Base-by-base conservation (phyloP, 2,888 invertebrate species). In the Sarcophaga caerulescens region DNA sequence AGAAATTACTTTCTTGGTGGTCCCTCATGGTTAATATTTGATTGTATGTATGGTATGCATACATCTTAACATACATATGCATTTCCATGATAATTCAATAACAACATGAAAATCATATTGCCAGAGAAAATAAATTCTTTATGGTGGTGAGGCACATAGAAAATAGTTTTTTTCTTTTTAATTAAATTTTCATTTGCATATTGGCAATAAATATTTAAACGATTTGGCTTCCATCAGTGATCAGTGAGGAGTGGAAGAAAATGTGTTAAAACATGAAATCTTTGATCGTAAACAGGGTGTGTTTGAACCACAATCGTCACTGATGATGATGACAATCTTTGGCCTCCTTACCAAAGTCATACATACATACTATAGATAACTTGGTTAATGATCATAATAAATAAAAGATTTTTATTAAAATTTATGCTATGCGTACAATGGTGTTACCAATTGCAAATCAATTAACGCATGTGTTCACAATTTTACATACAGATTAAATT, bases 101-200 rank as follows among this genome's bases (percentile, higher is more conserved):
- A 23, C 63, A 12, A 65, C 45, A 59, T 11, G 17, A 59, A 81
- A 45, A 70, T 81, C 44, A 47, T 68, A 73, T 66, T 25, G 47
- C 11, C 21, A 14, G 17, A 52, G 21, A 80, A 71, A 81, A 81
- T 81, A 85, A 85, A 85, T 81, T 78, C 68, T 81, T 52, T 52
- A 14, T 69, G 12, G 10, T 12, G 76, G 23, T 62, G 74, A 52
- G 44, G n/a, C 69, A 25, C 12, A 69, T 19, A 5, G 17, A 12
- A 73, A 76, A 81, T 23, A 69, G 63, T 74, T 47, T 52, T 52
- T 52, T 52, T 76, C 59, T 14, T 14, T 85, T 80, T 79, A 87
- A 84, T 85, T 84, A 85, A 84, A 81, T 78, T 70, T 86, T 84
- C 47, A 87, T 85, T 87, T 85, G 79, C 86, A 84, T 87, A 79